Evolutionary conservation across 2,797 vertebrate genomes (phyloP).

Genomic region (Numenius phaeopus): DNA sequence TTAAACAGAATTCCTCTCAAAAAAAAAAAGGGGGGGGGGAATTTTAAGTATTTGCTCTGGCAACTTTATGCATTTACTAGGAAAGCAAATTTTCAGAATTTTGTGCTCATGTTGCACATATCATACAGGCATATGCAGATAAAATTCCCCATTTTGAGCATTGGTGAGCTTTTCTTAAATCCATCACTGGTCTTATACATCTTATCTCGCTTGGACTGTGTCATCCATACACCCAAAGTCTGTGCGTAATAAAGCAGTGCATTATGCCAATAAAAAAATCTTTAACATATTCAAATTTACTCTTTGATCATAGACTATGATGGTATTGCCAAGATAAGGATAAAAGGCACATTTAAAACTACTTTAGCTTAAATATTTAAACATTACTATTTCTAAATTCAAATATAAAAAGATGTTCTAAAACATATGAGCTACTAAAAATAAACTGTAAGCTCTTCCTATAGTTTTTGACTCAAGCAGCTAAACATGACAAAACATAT

Average conservation of each 20-base stretch:
- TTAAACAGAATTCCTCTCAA: background rate
- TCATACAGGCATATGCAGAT: background rate
- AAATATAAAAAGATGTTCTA: background rate
- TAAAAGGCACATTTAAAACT: constrained; percentile 21
- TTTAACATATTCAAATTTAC: background rate
- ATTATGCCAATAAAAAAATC: background rate
- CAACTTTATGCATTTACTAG: background rate
- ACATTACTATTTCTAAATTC: constrained; percentile 30
- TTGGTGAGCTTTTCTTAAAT: background rate
- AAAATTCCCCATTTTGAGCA: background rate
- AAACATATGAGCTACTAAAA: constrained; percentile 22
- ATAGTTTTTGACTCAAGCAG: background rate
- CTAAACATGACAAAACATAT: constrained; percentile 10
- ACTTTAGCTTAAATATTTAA: constrained; percentile 32
- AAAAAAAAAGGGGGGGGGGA: background rate
- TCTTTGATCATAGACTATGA: constrained; percentile 29
- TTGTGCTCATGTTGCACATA: background rate
- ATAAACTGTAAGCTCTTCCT: background rate
- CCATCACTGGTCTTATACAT: background rate
- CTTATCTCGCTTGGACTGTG: background rate
- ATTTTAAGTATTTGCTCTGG: background rate
- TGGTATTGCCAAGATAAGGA: background rate
- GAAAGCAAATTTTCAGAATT: background rate
- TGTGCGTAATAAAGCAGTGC: background rate
- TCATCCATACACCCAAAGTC: background rate